A percentile compares a stretch with the other conserved stretches of the same genome.
phyloP scores from a whole-genome alignment of 1,140 invertebrate genomes.

The Phthorimaea operculella region DNA sequence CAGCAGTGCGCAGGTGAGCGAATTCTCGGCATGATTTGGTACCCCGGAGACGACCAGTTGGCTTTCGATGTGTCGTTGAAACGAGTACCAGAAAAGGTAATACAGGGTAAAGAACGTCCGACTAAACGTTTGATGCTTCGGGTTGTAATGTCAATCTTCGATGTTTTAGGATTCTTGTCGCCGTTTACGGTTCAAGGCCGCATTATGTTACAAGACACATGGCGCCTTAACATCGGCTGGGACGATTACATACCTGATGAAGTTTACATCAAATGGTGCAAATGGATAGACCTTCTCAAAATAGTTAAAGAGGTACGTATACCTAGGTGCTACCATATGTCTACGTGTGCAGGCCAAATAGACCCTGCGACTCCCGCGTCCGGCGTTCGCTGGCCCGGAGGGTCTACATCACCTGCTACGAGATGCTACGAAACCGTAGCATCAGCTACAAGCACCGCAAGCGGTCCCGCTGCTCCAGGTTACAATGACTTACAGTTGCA shows the following conservation, averaged over 20 bases:
- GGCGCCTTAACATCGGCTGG: slow-evolving; percentile 35
- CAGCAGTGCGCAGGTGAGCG: slow-evolving; percentile 6
- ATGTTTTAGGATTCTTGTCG: slow-evolving; percentile 35
- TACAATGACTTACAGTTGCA: slow-evolving; percentile 19
- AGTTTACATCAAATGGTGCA: slow-evolving; percentile 8
- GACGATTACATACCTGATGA: slow-evolving; percentile 22
- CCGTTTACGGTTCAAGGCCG: slow-evolving; percentile 29
- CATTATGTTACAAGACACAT: slow-evolving; percentile 41
- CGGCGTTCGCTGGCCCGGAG: not conserved
- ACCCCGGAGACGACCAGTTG: slow-evolving; percentile 9
- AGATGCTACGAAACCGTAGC: slow-evolving; percentile 9
- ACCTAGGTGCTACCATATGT: slow-evolving; percentile 7
- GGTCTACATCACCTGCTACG: not conserved
- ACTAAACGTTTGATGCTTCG: slow-evolving; percentile 19
- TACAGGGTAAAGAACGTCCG: slow-evolving; percentile 5
- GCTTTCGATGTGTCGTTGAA: slow-evolving; percentile 13
- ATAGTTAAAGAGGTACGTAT: slow-evolving; percentile 2
- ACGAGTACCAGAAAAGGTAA: slow-evolving; percentile 2
- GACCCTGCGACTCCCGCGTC: not conserved
- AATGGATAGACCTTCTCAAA: slow-evolving; percentile 8
- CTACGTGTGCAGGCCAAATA: not conserved
- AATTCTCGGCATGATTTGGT: slow-evolving; percentile 15
- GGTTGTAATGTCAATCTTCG: slow-evolving; percentile 10
- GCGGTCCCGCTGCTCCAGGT: not conserved
- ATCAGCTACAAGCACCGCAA: not conserved